phyloP scores from a whole-genome alignment of 1,140 invertebrate genomes.

The Diploscapter pachys region DNA sequence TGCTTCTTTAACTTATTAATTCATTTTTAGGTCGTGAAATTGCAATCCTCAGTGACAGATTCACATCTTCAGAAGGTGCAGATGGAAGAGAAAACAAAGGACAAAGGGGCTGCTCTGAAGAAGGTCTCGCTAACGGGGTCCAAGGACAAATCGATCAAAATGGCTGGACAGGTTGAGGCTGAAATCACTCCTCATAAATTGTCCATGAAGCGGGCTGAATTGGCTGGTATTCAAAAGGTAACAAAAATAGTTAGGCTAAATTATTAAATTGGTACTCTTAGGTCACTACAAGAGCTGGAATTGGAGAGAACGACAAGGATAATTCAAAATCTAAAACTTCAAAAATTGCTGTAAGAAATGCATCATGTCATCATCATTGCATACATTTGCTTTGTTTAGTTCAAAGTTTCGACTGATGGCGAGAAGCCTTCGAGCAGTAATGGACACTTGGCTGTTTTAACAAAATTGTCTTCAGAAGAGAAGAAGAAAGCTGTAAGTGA shows the following conservation, averaged over 20 bases:
- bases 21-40: neutral
- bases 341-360: slow-evolving; percentile 11
- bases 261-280: neutral
- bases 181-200: slow-evolving; percentile 15
- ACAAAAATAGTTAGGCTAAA: neutral
- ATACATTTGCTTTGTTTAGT: neutral
- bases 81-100: slow-evolving; percentile 13
- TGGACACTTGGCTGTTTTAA: too few species aligned
- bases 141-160: slow-evolving; percentile 13
- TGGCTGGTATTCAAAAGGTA: slow-evolving; percentile 22
- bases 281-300: neutral
- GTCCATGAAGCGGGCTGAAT: slow-evolving; percentile 9
- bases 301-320: slow-evolving; percentile 11
- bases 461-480: too few species aligned
- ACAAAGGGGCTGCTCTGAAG: slow-evolving; percentile 6
- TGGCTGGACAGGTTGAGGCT: slow-evolving; percentile 21
- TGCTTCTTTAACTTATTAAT: neutral
- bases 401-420: slow-evolving; percentile 19
- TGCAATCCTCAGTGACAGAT: too few species aligned
- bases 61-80: neutral
- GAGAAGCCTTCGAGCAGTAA: neutral
- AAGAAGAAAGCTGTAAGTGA: too few species aligned
- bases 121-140: slow-evolving; percentile 10
- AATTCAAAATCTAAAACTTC: neutral
- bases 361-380: neutral